Evolutionary conservation across 2,113 vertebrate genomes (phyloP), one percentile per base, ranked within the genome.

Genomic region (Cygnus atratus): DNA sequence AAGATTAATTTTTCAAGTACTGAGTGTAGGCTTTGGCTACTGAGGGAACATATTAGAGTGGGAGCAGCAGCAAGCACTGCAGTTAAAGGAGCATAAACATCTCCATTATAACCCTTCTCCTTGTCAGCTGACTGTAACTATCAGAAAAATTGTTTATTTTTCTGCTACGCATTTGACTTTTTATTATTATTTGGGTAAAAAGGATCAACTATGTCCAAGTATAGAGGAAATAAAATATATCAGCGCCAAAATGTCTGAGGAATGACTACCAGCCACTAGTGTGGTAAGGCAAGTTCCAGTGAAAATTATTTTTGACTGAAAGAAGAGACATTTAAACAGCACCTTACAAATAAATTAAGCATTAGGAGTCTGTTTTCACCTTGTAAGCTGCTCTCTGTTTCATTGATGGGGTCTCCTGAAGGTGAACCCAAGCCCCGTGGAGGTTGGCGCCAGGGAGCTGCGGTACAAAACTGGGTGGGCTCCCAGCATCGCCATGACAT

Each of bases 1-100:
- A 61, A 91, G 88, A 94, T 96, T 74, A 55, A 86, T 90, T 95
- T 90, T 90, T 93, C 88, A 90, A 91, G 75, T 72, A 95, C 87
- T 37, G 67, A 88, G 78, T 3, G 5, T 18, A 90, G 87, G 89
- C 43, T 94, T 89, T 59, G 84, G 84, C 70, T 94, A 89, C 77
- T 35, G 81, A 76, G 31, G 39, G 50, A 93, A 73, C 1, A 3
- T 46, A 76, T 54, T 22, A 65, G 62, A 91, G 57, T 29, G 48
- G 52, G 62, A 95, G 62, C 86, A 76, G 73, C 63, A 93, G 74
- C 62, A 88, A 70, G 24, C 4, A 4, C 37, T 89, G 90, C 62
- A 92, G 88, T 92, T 84, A 90, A 79, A 79, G 63, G 31, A 92
- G 37, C 58, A 92, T 83, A 92, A 94, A 70, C 62, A 70, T 21